Evolutionary conservation across 2,113 vertebrate species (phyloP).

Genomic region (Syngnathus floridae): DNA sequence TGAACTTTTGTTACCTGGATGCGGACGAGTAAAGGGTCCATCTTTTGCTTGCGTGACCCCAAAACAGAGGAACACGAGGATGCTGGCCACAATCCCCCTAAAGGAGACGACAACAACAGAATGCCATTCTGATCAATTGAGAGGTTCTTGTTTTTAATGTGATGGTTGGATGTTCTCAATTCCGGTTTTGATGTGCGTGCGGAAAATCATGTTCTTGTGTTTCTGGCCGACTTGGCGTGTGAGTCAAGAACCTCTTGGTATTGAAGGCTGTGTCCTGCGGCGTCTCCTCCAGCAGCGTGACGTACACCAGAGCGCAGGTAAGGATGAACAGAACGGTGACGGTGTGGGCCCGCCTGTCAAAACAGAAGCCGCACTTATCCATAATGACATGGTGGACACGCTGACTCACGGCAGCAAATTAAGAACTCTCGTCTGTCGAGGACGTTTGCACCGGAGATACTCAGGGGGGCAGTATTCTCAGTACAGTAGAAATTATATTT

Average conservation of each 20-base stretch:
- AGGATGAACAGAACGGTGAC: constrained; percentile 93
- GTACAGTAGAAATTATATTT: no score
- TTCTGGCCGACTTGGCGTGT: neutral
- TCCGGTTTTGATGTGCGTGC: no score
- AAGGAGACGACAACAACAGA: constrained; percentile 35
- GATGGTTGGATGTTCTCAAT: no score
- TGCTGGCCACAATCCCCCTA: constrained; percentile 96
- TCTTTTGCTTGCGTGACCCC: constrained; percentile 98
- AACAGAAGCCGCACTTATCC: neutral
- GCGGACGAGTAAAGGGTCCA: constrained; percentile 94
- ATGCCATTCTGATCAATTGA: no score
- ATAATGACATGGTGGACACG: neutral
- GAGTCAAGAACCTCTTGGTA: constrained; percentile 80
- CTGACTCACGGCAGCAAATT: neutral
- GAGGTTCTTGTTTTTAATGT: no score
- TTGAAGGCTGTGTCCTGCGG: constrained; percentile 95
- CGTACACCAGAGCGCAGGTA: constrained; percentile 88
- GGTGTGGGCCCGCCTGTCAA: constrained; percentile 88
- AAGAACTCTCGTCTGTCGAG: no score
- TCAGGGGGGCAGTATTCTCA: no score
- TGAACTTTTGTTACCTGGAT: constrained; percentile 79
- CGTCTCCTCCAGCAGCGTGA: constrained; percentile 93
- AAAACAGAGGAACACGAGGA: constrained; percentile 96
- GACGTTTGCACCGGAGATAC: no score
- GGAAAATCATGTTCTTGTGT: neutral